phyloP scores from a whole-genome alignment of 2,888 invertebrate species.

The Julus scanicus region DNA sequence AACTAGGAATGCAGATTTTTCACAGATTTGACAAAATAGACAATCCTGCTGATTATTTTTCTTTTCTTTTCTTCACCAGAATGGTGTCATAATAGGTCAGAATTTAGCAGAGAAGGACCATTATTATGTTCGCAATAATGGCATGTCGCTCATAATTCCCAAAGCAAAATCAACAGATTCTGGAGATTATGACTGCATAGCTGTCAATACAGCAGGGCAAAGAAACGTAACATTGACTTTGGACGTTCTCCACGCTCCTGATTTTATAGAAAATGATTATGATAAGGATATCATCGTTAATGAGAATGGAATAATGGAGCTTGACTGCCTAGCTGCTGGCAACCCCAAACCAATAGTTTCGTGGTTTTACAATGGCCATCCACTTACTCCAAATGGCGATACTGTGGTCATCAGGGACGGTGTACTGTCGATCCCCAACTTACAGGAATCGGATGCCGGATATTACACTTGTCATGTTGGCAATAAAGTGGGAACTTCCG shows the following conservation, averaged over 20 bases:
- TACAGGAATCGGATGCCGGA: conserved; percentile 26
- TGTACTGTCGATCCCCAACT: background rate
- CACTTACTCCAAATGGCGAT: background rate
- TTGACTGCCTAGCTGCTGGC: background rate
- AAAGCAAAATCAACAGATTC: conserved; percentile 70
- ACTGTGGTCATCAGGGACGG: background rate
- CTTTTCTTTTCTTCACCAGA: background rate
- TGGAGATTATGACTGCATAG: conserved; percentile 73
- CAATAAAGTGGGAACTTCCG: background rate
- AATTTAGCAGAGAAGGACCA: background rate
- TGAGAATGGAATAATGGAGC: background rate
- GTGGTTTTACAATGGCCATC: background rate
- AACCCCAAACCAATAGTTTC: background rate
- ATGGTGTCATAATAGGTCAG: background rate
- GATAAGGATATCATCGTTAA: background rate
- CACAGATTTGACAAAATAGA: no score
- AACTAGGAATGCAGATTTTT: no score
- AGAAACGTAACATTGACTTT: background rate
- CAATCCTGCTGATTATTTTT: background rate
- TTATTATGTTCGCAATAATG: background rate
- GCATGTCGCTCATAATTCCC: conserved; percentile 60
- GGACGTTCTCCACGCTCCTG: background rate
- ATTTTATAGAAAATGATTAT: background rate
- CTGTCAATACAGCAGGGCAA: conserved; percentile 68
- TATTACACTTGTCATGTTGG: background rate